Percentiles rank a stretch among this genome's conserved stretches.
Evolutionary conservation across 1,140 invertebrate genomes (phyloP).

Genomic region (Atta cephalotes): DNA sequence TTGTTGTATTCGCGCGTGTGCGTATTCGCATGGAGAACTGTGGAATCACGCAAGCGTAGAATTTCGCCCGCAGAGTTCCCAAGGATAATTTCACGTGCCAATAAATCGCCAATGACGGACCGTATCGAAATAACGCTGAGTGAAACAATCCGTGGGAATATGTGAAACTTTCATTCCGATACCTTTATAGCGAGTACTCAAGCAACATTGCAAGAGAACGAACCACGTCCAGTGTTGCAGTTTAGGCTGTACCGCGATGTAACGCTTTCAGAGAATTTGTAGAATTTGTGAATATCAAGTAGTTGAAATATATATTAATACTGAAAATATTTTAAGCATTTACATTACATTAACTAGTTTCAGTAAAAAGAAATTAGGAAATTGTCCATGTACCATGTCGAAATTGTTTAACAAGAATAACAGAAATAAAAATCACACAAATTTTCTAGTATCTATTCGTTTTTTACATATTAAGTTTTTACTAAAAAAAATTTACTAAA

Average conservation of each 20-base stretch:
- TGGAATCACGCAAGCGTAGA: conserved; percentile 36
- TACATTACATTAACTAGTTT: not conserved
- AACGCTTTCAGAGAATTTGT: conserved; percentile 20
- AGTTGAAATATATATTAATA: not conserved
- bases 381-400: not conserved
- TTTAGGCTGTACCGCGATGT: not conserved
- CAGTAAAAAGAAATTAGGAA: not conserved
- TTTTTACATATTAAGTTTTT: not conserved
- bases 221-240: not conserved
- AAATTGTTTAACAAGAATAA: not conserved
- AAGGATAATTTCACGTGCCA: conserved; percentile 55
- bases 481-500: no score
- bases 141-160: conserved; percentile 31
- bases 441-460: not conserved
- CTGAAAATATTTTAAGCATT: not conserved
- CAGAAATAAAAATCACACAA: not conserved
- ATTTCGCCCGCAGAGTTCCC: conserved; percentile 41
- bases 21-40: not conserved
- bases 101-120: conserved; percentile 56
- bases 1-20: not conserved
- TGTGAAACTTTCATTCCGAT: conserved; percentile 43
- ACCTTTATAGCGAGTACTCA: conserved; percentile 6
- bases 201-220: not conserved
- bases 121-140: conserved; percentile 33
- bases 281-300: conserved; percentile 27